Conservation (phyloP, 2,888 invertebrate genomes). For the Eristalis tenax region DNA sequence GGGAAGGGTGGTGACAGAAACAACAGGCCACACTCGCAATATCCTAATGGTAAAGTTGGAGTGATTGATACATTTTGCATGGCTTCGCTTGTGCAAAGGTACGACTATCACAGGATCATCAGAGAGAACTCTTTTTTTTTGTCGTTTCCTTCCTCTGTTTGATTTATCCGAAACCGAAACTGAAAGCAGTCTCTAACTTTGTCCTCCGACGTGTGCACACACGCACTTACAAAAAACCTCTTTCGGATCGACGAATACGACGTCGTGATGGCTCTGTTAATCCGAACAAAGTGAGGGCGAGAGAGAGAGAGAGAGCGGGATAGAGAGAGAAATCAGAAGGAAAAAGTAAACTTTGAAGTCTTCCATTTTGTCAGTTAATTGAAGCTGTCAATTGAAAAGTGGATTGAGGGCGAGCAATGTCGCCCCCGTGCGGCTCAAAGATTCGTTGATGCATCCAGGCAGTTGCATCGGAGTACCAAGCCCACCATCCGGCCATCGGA, state of each 20-base stretch:
- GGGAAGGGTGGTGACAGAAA: not conserved
- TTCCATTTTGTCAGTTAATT: slow-evolving; percentile 7
- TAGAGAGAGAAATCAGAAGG: not conserved
- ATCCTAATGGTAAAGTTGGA: slow-evolving; percentile 14
- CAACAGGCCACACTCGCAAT: not conserved
- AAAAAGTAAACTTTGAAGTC: slow-evolving; percentile 3
- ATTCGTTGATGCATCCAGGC: too few relatives aligned
- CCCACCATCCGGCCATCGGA: too few relatives aligned
- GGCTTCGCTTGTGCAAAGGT: not conserved
- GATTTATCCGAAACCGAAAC: slow-evolving; percentile 14
- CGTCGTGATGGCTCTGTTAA: too few relatives aligned
- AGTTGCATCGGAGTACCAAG: too few relatives aligned
- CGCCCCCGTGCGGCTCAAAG: too few relatives aligned
- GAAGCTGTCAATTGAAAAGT: not conserved
- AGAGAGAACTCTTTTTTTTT: not conserved
- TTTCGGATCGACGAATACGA: too few relatives aligned
- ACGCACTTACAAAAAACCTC: not conserved
- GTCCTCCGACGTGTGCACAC: not conserved
- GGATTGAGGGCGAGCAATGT: not conserved
- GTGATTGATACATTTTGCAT: slow-evolving; percentile 29
- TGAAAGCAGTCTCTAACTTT: slow-evolving; percentile 13
- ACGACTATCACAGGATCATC: not conserved
- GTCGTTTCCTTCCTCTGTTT: not conserved
- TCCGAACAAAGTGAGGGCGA: not conserved
- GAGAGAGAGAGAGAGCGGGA: too few relatives aligned